Conservation (phyloP, 2,797 vertebrate species). For the Chanos chanos region DNA sequence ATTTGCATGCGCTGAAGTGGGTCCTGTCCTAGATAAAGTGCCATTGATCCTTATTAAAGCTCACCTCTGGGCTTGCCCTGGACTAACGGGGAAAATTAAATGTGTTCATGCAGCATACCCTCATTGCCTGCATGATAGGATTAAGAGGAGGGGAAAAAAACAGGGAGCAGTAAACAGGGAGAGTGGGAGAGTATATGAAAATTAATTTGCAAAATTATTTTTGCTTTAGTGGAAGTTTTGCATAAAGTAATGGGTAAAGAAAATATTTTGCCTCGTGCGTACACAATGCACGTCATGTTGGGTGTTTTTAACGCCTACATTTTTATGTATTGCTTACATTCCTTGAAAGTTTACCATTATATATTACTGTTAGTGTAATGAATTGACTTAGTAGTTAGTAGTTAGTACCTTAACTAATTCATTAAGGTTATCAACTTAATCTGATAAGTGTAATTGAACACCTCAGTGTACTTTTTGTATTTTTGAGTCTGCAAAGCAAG, state of each 20-base stretch:
- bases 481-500: too few species aligned
- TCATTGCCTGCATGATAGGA: conserved; percentile 84
- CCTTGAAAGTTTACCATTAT: too few species aligned
- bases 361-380: too few species aligned
- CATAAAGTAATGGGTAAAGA: conserved; percentile 34
- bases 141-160: conserved; percentile 63
- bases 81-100: conserved; percentile 98
- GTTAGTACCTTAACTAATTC: too few species aligned
- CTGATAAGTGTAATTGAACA: too few species aligned
- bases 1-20: conserved; percentile 95
- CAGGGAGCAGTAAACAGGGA: conserved; percentile 35
- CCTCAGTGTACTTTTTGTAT: too few species aligned
- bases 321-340: background rate
- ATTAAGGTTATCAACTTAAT: too few species aligned
- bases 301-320: background rate
- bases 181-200: conserved; percentile 59
- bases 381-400: too few species aligned
- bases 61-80: conserved; percentile 94
- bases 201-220: conserved; percentile 79
- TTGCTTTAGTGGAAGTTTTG: conserved; percentile 47
- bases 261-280: conserved; percentile 4
- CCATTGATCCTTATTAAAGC: conserved; percentile 99
- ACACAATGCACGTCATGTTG: background rate
- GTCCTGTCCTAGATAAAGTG: conserved; percentile 98
- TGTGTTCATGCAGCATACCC: conserved; percentile 92